A percentile compares a stretch with the other conserved stretches of the same genome.
These are phyloP conservation scores for Platyrinchus mystaceus DNA, from an alignment of 2,797 vertebrate genomes.

Conservation along the genomic window DNA sequence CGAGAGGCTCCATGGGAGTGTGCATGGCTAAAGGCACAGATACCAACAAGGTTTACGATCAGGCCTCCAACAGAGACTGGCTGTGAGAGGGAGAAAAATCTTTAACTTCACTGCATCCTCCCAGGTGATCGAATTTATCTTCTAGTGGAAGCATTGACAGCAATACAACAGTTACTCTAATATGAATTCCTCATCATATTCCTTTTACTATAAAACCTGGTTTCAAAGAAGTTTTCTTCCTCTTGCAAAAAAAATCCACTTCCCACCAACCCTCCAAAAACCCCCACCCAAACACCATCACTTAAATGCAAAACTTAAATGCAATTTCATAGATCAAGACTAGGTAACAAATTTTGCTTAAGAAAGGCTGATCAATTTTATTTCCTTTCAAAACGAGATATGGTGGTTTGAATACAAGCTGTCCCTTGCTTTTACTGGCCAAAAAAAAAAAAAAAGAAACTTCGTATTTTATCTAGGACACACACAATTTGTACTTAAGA, in stretches of 20 bases:
- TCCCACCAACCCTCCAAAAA: neutral
- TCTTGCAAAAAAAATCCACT: neutral
- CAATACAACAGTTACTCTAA: neutral
- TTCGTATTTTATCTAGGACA: neutral
- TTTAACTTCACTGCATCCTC: neutral
- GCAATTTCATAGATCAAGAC: neutral
- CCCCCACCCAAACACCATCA: neutral
- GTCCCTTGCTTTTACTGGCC: neutral
- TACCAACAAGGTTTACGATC: slow-evolving; percentile 95
- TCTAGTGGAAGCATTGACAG: neutral
- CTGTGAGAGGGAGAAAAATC: slow-evolving; percentile 75
- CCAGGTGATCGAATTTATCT: neutral
- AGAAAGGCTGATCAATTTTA: neutral
- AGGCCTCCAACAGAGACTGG: slow-evolving; percentile 95
- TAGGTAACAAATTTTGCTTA: neutral
- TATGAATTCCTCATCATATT: neutral
- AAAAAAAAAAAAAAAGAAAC: neutral
- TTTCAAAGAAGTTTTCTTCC: neutral
- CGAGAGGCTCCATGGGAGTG: slow-evolving; percentile 84
- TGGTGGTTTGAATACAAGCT: neutral
- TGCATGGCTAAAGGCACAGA: slow-evolving; percentile 97
- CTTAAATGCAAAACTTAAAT: neutral
- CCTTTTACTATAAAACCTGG: neutral
- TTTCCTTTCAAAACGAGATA: neutral
- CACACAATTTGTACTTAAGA: neutral